Percentiles rank a stretch among this genome's conserved stretches.
Evolutionary conservation across 1,140 invertebrate genomes (phyloP).

Genomic region (Bathynomus jamesi): DNA sequence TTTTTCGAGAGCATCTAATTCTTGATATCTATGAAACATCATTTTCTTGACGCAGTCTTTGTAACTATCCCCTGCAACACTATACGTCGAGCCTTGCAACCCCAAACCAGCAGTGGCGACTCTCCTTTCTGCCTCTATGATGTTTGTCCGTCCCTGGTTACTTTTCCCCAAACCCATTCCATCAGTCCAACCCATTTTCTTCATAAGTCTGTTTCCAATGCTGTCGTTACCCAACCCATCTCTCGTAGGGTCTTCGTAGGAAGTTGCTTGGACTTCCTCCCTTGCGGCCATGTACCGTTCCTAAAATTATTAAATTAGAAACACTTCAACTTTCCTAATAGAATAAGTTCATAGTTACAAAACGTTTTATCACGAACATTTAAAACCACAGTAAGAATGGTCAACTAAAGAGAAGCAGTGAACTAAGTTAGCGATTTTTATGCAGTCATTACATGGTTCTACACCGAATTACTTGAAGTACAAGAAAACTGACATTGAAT

Average conservation of each 20-base stretch:
- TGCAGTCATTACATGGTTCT: no score
- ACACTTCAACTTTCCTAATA: no score
- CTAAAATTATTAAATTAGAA: no score
- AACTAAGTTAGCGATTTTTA: no score
- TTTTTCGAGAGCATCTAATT: conserved; percentile 48
- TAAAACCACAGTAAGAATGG: no score
- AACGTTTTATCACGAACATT: no score
- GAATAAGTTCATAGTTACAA: no score
- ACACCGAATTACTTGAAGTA: no score
- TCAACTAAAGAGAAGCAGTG: no score
- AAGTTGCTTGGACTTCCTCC: conserved; percentile 46
- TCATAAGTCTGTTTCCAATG: conserved; percentile 84
- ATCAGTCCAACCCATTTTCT: conserved; percentile 98
- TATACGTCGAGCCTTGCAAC: conserved; percentile 61
- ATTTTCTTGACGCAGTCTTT: conserved; percentile 87
- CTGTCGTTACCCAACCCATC: conserved; percentile 69
- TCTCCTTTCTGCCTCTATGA: conserved; percentile 64
- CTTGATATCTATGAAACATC: conserved; percentile 73
- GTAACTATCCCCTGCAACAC: conserved; percentile 73
- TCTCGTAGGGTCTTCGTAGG: conserved; percentile 54
- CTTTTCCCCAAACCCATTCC: conserved; percentile 87
- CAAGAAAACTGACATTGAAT: no score
- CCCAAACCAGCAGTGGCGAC: conserved; percentile 64
- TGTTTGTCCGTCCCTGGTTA: conserved; percentile 87
- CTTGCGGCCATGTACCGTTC: conserved; percentile 56